Conservation (phyloP, 2,888 invertebrate genomes). For the Thelaira solivaga region DNA sequence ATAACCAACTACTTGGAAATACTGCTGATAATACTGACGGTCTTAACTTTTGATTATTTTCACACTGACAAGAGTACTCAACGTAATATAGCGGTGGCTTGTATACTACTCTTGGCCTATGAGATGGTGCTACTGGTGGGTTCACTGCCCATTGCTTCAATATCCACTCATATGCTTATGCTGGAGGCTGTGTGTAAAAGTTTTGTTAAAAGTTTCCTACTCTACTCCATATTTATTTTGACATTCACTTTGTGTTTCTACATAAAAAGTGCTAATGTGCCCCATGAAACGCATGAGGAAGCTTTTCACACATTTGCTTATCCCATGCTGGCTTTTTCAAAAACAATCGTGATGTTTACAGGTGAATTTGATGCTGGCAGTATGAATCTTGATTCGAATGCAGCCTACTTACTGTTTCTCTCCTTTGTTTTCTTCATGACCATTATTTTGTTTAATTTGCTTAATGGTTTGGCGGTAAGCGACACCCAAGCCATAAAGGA, state of each 20-base stretch:
- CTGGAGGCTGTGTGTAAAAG: constrained; percentile 87
- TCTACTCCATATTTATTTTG: constrained; percentile 88
- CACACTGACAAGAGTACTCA: constrained; percentile 79
- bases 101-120: constrained; percentile 85
- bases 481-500: constrained; percentile 88
- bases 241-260: constrained; percentile 90
- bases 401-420: constrained; percentile 86
- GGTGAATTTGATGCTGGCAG: constrained; percentile 91
- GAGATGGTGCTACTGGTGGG: constrained; percentile 88
- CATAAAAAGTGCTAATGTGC: constrained; percentile 79
- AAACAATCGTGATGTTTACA: constrained; percentile 91
- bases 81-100: constrained; percentile 84
- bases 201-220: constrained; percentile 86
- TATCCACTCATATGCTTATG: constrained; percentile 90
- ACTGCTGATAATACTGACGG: constrained; percentile 81
- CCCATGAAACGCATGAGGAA: constrained; percentile 69
- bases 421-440: constrained; percentile 89
- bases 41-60: constrained; percentile 79
- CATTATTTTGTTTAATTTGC: constrained; percentile 87
- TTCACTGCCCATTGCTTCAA: constrained; percentile 82
- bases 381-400: constrained; percentile 84
- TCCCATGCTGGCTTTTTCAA: constrained; percentile 85
- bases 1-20: constrained; percentile 87
- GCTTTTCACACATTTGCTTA: constrained; percentile 83
- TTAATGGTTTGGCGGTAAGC: constrained; percentile 90